Percentiles rank a stretch among this genome's conserved stretches.
Evolutionary conservation across 2,113 vertebrate species (phyloP).

Genomic region (Pseudolaguvia tuberculata): DNA sequence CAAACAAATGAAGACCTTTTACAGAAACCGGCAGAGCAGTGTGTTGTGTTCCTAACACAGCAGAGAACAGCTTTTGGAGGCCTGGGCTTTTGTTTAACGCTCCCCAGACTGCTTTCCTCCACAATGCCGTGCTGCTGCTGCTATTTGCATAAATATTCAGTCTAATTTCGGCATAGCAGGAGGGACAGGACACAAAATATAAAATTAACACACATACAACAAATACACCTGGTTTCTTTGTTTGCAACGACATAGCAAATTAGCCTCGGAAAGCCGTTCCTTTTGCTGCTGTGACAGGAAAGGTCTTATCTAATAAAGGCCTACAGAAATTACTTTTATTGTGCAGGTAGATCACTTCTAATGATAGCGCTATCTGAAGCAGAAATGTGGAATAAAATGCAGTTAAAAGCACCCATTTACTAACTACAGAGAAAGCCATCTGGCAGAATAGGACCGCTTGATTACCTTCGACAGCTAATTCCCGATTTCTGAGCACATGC

Average conservation of each 20-base stretch:
- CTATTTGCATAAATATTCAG: slow-evolving; percentile 39
- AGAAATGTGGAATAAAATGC: slow-evolving; percentile 52
- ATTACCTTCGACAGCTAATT: slow-evolving; percentile 54
- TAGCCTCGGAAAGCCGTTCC: slow-evolving; percentile 43
- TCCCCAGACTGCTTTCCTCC: slow-evolving; percentile 20
- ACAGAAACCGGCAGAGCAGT: slow-evolving; percentile 59
- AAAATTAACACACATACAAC: slow-evolving; percentile 43
- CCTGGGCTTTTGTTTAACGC: slow-evolving; percentile 23
- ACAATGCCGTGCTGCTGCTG: slow-evolving; percentile 32
- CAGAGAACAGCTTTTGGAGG: slow-evolving; percentile 52
- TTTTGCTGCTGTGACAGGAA: slow-evolving; percentile 41
- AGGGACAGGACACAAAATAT: slow-evolving; percentile 38
- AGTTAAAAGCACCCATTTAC: slow-evolving; percentile 51
- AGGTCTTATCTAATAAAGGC: slow-evolving; percentile 57
- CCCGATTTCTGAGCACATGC: slow-evolving; percentile 52
- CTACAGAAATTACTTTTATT: slow-evolving; percentile 49
- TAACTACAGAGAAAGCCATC: slow-evolving; percentile 55
- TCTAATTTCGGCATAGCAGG: slow-evolving; percentile 31
- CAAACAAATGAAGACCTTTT: slow-evolving; percentile 82
- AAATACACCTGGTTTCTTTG: slow-evolving; percentile 56
- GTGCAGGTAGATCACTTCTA: slow-evolving; percentile 54
- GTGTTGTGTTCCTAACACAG: slow-evolving; percentile 61
- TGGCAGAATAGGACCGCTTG: slow-evolving; percentile 51
- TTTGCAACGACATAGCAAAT: slow-evolving; percentile 47
- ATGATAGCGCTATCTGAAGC: slow-evolving; percentile 50